Evolutionary conservation across 35 echinoderm and acorn worm genomes (phyloP), one percentile per base, ranked within the genome.

Genomic region (Hemicentrotus pulcherrimus): DNA sequence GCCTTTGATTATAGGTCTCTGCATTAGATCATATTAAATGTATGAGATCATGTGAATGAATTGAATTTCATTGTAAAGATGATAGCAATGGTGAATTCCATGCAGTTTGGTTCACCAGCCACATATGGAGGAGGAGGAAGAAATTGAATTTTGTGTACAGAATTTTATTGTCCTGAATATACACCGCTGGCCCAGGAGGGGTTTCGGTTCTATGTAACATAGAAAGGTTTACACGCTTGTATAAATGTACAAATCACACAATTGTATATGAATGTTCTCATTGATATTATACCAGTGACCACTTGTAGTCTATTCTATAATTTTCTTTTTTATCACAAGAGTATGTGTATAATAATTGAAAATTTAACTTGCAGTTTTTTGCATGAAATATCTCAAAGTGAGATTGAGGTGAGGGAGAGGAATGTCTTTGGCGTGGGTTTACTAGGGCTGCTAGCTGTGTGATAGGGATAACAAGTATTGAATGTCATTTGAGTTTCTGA

Each of bases 231-330:
- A 90, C 88, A 90, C 88, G 24, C 32, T 90, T 90, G 88, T 90
- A 90, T 90, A 90, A 90, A 90, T 90, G 88, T 90, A 90, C 88
- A 90, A 90, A 90, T 90, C 88, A 90, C 88, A 90, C 88, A 90
- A 90, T 41, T 90, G 88, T 90, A 90, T 90, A 90, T 90, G 32
- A 90, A 45, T 90, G 88, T 90, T 90, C 88, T 90, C 5, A 90
- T 45, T 90, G 88, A 45, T 90, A 90, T 47, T 45, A 28, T 78
- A 90, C 32, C 32, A 90, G 32, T 90, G 88, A 46, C 46, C 88
- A 90, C 46, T 16, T 90, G 46, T 90, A 90, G 32, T 90, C 88
- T 89, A 89, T 89, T 89, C 87, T 90, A 90, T 90, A 47, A 90
- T 30, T 90, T 90, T 90, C 88, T 47, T 90, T 90, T 90, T 90